phyloP scores from a whole-genome alignment of 2,797 vertebrate genomes.

The Sparidentex hasta region DNA sequence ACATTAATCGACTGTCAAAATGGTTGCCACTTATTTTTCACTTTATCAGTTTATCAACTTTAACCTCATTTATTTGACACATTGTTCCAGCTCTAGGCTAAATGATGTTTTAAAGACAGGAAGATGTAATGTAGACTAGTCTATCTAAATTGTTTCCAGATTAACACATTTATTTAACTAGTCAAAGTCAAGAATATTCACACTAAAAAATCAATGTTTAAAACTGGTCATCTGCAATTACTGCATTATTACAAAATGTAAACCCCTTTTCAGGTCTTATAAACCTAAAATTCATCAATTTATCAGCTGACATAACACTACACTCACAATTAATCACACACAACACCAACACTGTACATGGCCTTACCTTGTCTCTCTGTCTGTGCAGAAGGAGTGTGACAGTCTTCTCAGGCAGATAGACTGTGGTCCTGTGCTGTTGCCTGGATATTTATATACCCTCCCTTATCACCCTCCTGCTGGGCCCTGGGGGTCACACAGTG shows the following conservation, averaged over 20 bases:
- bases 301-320: not conserved
- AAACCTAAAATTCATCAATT: not conserved
- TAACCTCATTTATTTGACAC: not conserved
- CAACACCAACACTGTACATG: not conserved
- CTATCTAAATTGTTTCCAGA: no score
- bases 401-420: conserved; percentile 48
- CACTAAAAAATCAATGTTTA: no score
- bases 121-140: not conserved
- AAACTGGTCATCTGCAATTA: not conserved
- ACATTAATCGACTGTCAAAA: not conserved
- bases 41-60: not conserved
- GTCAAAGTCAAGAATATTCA: not conserved
- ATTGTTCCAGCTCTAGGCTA: not conserved
- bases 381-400: conserved; percentile 37
- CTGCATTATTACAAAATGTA: not conserved
- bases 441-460: conserved; percentile 60
- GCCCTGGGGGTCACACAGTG: conserved; percentile 61
- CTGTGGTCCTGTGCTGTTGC: conserved; percentile 38
- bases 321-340: not conserved
- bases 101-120: not conserved
- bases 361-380: conserved; percentile 65
- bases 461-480: conserved; percentile 32
- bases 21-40: no score
- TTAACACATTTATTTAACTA: not conserved
- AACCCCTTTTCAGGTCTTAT: not conserved